A percentile compares a stretch with the other conserved stretches of the same genome.
These are phyloP conservation scores for Chaenodraco wilsoni DNA, from an alignment of 2,797 vertebrate species.

Conservation along the genomic window DNA sequence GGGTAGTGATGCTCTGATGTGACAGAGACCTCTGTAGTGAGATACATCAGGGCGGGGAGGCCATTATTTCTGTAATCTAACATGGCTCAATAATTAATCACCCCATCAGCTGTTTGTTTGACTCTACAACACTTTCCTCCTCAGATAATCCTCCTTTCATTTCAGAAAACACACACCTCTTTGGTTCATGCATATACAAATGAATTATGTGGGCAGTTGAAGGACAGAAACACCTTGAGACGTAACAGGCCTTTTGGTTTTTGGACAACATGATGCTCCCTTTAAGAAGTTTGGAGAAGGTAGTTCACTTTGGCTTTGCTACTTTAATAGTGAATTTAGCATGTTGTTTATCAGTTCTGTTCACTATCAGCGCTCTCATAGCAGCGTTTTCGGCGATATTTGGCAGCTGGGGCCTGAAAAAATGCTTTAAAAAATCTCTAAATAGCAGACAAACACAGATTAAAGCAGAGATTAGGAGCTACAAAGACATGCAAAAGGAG, in stretches of 20 bases:
- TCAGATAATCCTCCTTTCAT: slow-evolving; percentile 77
- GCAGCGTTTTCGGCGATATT: neutral
- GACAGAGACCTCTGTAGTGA: slow-evolving; percentile 70
- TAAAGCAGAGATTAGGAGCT: neutral
- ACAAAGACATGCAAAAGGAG: neutral
- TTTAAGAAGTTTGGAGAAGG: neutral
- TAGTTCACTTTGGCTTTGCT: no score
- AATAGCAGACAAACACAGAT: neutral
- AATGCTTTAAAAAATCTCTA: neutral
- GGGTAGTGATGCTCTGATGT: slow-evolving; percentile 60
- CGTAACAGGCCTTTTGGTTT: slow-evolving; percentile 15
- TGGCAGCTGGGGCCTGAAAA: neutral
- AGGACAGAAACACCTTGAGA: slow-evolving; percentile 66
- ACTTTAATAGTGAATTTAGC: no score
- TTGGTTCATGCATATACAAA: slow-evolving; percentile 69
- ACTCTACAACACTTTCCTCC: slow-evolving; percentile 72
- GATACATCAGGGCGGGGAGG: slow-evolving; percentile 74
- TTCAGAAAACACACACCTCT: slow-evolving; percentile 56
- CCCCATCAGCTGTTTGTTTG: slow-evolving; percentile 82
- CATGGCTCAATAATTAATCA: slow-evolving; percentile 83
- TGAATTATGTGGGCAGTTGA: slow-evolving; percentile 57
- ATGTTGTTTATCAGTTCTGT: no score
- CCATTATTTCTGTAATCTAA: slow-evolving; percentile 81
- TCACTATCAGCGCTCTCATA: no score
- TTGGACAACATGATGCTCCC: neutral